Base-by-base conservation (phyloP, 2,888 invertebrate genomes). In the Platypus cylindrus region DNA sequence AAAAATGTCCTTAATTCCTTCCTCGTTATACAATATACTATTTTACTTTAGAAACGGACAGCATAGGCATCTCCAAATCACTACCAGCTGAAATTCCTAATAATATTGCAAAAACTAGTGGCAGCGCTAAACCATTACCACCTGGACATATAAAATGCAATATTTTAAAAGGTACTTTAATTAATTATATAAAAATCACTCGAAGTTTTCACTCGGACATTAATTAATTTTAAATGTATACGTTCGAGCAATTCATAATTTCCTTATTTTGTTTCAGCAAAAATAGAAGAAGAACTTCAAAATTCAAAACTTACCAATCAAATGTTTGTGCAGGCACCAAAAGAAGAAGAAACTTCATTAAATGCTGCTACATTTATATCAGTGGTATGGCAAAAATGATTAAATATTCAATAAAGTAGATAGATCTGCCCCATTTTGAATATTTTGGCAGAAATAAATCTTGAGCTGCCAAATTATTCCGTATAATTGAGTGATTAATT, bases 91-190 rank as follows among this genome's bases (percentile, higher is more conserved):
- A 62, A 40, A 55, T 62, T 35, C 60, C 60, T 4, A 62, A 62
- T 41, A 62, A 62, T 42, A 58, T 60, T 25, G 50, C 50, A 29
- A 60, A 56, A 47, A 47, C 45, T 32, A 48, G 51, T 12, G 52
- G 50, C 18, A 45, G 45, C 8, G 56, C 56, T 13, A 75, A 77
- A 51, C 78, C 83, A 14, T 71, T 91, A 38, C 89, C 90, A 28
- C 85, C 86, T 5, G 87, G 89, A 45, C 85, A 90, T 56, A 72
- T 93, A 42, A 94, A 93, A 64, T 93, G 93, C 64, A 93, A 86
- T 65, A 91, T 93, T 58, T 67, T 93, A 34, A 94, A 94, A 71
- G 86, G 86, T 62, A 71, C 70, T 49, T 63, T 18, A 24, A 29
- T 28, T 23, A 28, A 20, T 13, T 18, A 13, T 29, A 14, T 31